Conservation (phyloP, 1,140 invertebrate species). For the Cydia strobilella region DNA sequence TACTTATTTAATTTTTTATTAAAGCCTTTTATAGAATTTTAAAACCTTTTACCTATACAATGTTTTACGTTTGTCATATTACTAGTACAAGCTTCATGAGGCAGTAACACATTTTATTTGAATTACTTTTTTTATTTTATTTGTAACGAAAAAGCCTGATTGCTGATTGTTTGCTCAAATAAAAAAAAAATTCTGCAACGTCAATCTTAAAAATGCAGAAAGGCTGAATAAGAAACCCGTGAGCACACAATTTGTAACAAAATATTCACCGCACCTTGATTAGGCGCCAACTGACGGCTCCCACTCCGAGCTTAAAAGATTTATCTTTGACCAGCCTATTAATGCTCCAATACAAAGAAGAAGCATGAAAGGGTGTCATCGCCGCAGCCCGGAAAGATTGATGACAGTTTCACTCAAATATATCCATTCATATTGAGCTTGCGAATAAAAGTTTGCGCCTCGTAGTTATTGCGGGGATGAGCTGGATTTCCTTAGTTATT, state of each 20-base stretch:
- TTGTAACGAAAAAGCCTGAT: too few species aligned
- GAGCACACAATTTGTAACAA: slow-evolving; percentile 2
- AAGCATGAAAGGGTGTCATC: slow-evolving; percentile 53
- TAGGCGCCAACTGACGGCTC: background rate
- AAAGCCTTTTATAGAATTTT: too few species aligned
- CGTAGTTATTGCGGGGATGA: slow-evolving; percentile 15
- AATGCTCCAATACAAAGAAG: slow-evolving; percentile 44
- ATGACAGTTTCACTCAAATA: slow-evolving; percentile 47
- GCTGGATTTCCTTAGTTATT: slow-evolving; percentile 28
- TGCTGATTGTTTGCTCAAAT: too few species aligned
- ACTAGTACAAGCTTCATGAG: too few species aligned
- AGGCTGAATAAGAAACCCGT: background rate
- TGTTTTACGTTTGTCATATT: too few species aligned
- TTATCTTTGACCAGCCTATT: slow-evolving; percentile 32
- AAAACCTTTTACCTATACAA: too few species aligned
- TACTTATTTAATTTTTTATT: too few species aligned
- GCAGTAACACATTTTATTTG: too few species aligned
- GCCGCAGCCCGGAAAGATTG: slow-evolving; percentile 52
- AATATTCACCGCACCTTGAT: slow-evolving; percentile 24
- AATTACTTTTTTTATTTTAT: too few species aligned
- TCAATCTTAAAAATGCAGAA: background rate
- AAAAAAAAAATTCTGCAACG: background rate
- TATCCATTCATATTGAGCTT: slow-evolving; percentile 42
- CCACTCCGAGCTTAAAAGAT: slow-evolving; percentile 29
- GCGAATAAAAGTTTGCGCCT: slow-evolving; percentile 42